Base-by-base conservation (phyloP, 2,113 vertebrate species). In the Zosterops hypoxanthus region DNA sequence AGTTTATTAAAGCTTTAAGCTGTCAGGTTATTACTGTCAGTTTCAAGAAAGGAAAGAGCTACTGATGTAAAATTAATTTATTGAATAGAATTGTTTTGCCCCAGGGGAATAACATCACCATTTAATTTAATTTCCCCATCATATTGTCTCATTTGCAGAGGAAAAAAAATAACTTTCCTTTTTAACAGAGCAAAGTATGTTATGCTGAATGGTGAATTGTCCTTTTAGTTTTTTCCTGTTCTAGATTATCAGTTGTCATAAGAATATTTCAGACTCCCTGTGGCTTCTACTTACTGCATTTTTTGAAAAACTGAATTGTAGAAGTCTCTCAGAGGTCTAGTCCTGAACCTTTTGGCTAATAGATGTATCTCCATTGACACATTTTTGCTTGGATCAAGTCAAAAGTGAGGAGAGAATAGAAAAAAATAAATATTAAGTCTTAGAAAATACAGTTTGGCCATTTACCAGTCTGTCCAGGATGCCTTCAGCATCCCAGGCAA, bases 51-150 rank as follows among this genome's bases (percentile, higher is more conserved):
- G 96, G 94, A 98, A 97, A 98, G 96, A 98, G 96, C 98, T 98
- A 96, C 96, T 98, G 97, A 98, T 98, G 97, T 98, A 98, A 98
- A 98, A 98, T 98, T 98, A 98, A 98, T 98, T 98, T 98, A 98
- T 98, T 97, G 97, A 98, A 98, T 97, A 97, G 96, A 97, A 98
- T 97, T 98, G 98, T 98, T 98, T 98, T 98, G 97, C 98, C 98
- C 97, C 96, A 92, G 83, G 98, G 97, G 98, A 97, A 98, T 98
- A 98, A 97, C 97, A 98, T 98, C 98, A 98, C 97, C 96, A 98
- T 98, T 98, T 98, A 98, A 98, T 98, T 98, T 98, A 98, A 98
- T 98, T 98, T 98, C 94, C 84, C 97, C 96, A 97, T 98, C 98
- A 98, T 98, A 98, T 97, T 97, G 97, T 98, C 98, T 98, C 98